Conservation (phyloP, 2,888 invertebrate genomes). For the Trachelus tabidus region DNA sequence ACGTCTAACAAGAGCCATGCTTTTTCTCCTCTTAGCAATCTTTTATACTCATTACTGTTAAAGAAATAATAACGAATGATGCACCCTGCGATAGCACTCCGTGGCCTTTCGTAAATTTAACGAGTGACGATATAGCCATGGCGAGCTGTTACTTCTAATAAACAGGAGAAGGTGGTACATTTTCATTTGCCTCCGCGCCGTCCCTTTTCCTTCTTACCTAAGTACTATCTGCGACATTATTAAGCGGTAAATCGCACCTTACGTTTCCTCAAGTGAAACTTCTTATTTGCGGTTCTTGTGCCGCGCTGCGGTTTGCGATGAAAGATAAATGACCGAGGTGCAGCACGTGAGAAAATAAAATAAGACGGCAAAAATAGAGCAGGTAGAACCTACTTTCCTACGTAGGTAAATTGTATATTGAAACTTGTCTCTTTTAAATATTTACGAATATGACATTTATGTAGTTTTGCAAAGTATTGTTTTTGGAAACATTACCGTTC, state of each 20-base stretch:
- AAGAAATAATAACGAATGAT: slow-evolving; percentile 33
- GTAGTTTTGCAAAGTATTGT: neutral
- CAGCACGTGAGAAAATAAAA: neutral
- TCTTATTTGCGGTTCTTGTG: slow-evolving; percentile 1
- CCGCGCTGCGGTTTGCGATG: slow-evolving; percentile 2
- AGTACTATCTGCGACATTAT: slow-evolving; percentile 24
- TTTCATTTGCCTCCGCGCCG: slow-evolving; percentile 34
- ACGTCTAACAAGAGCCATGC: neutral
- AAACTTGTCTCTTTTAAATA: neutral
- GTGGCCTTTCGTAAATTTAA: slow-evolving; percentile 26
- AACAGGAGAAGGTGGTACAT: slow-evolving; percentile 35
- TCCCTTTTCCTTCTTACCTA: slow-evolving; percentile 12
- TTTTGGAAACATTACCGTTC: neutral
- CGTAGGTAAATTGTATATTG: neutral
- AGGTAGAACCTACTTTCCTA: neutral
- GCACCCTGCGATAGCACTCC: slow-evolving; percentile 16
- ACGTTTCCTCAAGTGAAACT: slow-evolving; percentile 17
- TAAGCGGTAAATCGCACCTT: slow-evolving; percentile 32
- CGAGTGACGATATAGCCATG: slow-evolving; percentile 22
- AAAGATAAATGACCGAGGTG: neutral
- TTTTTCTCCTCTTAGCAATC: neutral
- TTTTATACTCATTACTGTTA: neutral
- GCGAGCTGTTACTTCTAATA: slow-evolving; percentile 44
- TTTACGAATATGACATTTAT: neutral
- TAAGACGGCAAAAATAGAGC: neutral